phyloP scores from a whole-genome alignment of 2,113 vertebrate genomes.

The Hiodon alosoides region DNA sequence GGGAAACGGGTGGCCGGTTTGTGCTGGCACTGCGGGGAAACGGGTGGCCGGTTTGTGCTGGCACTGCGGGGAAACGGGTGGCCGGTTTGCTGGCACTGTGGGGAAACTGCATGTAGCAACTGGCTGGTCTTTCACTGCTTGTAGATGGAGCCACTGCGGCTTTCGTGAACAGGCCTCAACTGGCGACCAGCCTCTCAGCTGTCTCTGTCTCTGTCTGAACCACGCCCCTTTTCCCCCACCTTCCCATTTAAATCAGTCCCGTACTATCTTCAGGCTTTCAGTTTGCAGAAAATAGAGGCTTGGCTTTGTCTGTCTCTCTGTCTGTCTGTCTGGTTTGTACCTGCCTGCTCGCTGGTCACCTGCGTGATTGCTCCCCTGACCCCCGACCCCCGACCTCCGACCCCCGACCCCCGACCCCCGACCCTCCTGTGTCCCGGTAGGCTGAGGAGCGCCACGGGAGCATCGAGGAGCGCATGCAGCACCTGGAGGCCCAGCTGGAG shows the following conservation, averaged over 20 bases:
- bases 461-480: conserved; percentile 95
- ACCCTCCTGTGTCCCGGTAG: conserved; percentile 53
- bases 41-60: conserved; percentile 67
- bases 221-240: conserved; percentile 43
- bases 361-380: conserved; percentile 12
- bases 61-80: conserved; percentile 27
- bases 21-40: conserved; percentile 31
- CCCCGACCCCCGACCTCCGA: no score
- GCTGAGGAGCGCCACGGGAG: conserved; percentile 97
- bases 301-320: conserved; percentile 65
- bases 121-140: conserved; percentile 77
- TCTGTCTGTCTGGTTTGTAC: conserved; percentile 38
- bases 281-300: conserved; percentile 77
- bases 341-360: conserved; percentile 39
- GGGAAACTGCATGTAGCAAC: conserved; percentile 74
- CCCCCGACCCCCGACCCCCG: conserved; percentile 3
- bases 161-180: conserved; percentile 62
- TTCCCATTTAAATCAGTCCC: conserved; percentile 34
- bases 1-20: conserved; percentile 63
- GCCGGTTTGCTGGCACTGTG: conserved; percentile 70
- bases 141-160: conserved; percentile 76
- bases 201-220: conserved; percentile 65
- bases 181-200: conserved; percentile 66
- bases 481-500: conserved; percentile 94
- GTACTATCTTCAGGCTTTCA: conserved; percentile 47